phyloP scores from a whole-genome alignment of 2,797 vertebrate genomes.

The Phoeniculus purpureus region DNA sequence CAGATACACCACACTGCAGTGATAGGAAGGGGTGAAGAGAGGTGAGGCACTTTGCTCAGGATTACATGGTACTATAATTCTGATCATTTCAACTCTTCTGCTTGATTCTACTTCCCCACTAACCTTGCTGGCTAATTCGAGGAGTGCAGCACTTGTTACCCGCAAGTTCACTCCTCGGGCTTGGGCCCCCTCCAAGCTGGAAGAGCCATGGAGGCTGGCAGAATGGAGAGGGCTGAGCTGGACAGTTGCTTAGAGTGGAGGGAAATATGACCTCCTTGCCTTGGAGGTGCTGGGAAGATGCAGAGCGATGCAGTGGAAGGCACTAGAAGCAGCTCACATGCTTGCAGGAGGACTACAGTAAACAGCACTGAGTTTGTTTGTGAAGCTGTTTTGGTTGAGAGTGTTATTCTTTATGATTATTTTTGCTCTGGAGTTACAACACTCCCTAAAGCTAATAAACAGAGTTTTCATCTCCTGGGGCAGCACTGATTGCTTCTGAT shows the following conservation, averaged over 20 bases:
- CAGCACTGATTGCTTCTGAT: conserved; percentile 21
- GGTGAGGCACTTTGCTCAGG: not conserved
- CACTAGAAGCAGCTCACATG: accelerated
- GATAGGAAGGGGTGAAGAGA: not conserved
- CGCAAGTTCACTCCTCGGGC: not conserved
- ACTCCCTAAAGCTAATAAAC: not conserved
- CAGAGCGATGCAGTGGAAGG: not conserved
- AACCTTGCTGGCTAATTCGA: accelerated
- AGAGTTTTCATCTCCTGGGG: not conserved
- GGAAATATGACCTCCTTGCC: not conserved
- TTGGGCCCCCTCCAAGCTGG: not conserved
- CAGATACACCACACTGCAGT: not conserved
- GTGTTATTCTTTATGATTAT: not conserved
- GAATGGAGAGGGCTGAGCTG: not conserved
- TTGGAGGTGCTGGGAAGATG: not conserved
- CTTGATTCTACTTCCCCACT: not conserved
- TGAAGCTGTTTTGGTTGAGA: not conserved
- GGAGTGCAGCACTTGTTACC: not conserved
- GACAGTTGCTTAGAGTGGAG: not conserved
- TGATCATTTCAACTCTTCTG: not conserved
- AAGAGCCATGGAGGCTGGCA: not conserved
- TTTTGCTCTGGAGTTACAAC: not conserved
- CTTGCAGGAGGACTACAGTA: not conserved
- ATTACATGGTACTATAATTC: not conserved
- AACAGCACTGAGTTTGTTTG: not conserved